Evolutionary conservation across 2,888 invertebrate species (phyloP), one percentile per base, ranked within the genome.

Genomic region (Octodonta nipae): DNA sequence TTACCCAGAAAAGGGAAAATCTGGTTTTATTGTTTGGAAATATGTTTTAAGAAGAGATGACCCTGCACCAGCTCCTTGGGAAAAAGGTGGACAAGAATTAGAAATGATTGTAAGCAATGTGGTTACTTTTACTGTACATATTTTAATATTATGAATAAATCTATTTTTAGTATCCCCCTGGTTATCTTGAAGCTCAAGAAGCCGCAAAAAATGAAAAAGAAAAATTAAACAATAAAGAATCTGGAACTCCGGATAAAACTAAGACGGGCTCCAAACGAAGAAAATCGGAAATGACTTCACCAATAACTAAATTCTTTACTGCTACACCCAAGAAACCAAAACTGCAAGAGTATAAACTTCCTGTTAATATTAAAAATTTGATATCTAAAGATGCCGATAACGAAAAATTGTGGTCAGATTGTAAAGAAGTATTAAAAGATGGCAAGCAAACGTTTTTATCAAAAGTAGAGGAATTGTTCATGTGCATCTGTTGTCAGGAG

Each of bases 401-500:
- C 52, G 49, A 55, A 16, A 79, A 77, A 48, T 52, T 77, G 3
- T 86, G 86, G 85, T 55, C 64, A 0, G 75, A 77, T 40, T 79
- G 78, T 36, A 54, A 68, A 28, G 54, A 58, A 10, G 46, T 58
- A 3, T 51, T 68, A 17, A 47, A 51, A 3, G 58, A 65, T 25
- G 73, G 75, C 1, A 75, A 71, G 54, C 52, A 67, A 70, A 66
- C 65, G 36, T 80, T 79, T 49, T 59, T 80, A 8, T 67, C 68
- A 11, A 69, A 70, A 40, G 69, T 83, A 2, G 67, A 72, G 36
- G 70, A 76, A 47, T 49, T 67, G 32, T 85, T 85, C 54, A 66
- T 69, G n/a, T 87, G 87, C 50, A 75, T 80, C 29, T 82, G 82
- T 46, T 87, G 86, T 51, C 78, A 80, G 51, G 81, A 82, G 31